Base-by-base conservation (phyloP, 2,113 vertebrate genomes). In the Psophia crepitans region DNA sequence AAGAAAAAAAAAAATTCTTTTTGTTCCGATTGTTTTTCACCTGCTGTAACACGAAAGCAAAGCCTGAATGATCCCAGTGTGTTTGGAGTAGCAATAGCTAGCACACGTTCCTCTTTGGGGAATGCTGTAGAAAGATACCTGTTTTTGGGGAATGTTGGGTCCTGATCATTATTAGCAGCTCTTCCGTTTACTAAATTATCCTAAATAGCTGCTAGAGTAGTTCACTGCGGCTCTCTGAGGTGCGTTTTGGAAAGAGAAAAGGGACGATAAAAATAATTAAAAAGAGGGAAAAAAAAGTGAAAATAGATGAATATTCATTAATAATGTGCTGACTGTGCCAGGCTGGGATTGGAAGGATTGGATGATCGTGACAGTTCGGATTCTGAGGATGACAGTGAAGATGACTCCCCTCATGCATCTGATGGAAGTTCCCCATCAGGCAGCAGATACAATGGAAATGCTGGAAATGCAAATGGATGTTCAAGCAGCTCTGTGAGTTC, bases 301-400 rank as follows among this genome's bases (percentile, higher is more conserved):
- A 65, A 49, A 33, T 51, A 48, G 19, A 5, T 76, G 0, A 12
- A 11, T 77, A 27, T 39, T 94, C 7, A 81, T 74, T 74, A 44
- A 23, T 89, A n/a, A 77, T 2, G 3, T 84, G 8, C 89, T 77
- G 24, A 9, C 84, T 93, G 11, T 89, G 18, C 26, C 96, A 99
- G 99, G 99, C 97, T 96, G 3, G 98, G 98, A 5, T 37, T 98
- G 68, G 98, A 98, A 9, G 98, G 97, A 23, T 63, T 99, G 60
- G 98, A 98, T 39, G 93, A 98, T 18, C 33, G 49, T 12, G 95
- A 95, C 43, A 98, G 93, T 64, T 99, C 99, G 1, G 97, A 97
- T 43, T 96, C 86, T 33, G 98, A 97, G 26, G 98, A 96, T 60
- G 98, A 97, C 1, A 97, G 77, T n/a, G 97, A 98, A 69, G 94